Conservation (phyloP, 2,888 invertebrate species). For the Diarsia rubi region DNA sequence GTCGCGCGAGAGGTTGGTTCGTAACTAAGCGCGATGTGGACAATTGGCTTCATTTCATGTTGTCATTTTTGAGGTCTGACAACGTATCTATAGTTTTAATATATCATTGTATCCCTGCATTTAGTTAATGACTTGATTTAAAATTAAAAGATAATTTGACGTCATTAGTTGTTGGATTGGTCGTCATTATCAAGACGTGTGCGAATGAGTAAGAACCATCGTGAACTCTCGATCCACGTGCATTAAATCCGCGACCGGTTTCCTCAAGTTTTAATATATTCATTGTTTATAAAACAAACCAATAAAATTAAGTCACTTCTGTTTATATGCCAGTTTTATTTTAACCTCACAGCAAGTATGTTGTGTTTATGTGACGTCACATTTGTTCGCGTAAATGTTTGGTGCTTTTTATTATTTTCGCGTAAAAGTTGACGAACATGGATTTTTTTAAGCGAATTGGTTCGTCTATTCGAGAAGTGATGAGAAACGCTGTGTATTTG, state of each 20-base stretch:
- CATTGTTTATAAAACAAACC: conserved; percentile 67
- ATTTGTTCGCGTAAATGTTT: conserved; percentile 57
- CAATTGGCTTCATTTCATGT: no score
- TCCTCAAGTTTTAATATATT: conserved; percentile 73
- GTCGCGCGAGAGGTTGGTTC: no score
- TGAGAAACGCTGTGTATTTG: conserved; percentile 66
- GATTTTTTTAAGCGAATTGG: conserved; percentile 63
- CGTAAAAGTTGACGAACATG: conserved; percentile 70
- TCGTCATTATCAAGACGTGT: conserved; percentile 26
- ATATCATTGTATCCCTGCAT: no score
- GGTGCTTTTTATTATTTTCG: conserved; percentile 61
- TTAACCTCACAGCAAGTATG: conserved; percentile 75
- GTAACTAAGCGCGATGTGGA: no score
- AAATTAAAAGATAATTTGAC: conserved; percentile 7
- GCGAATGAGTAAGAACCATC: conserved; percentile 21
- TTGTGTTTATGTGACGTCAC: conserved; percentile 70
- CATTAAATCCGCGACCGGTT: conserved; percentile 56
- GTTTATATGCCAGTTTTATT: conserved; percentile 75
- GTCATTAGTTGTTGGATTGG: conserved; percentile 37
- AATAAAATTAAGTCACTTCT: conserved; percentile 70
- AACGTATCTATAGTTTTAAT: no score
- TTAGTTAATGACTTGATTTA: conserved; percentile 27
- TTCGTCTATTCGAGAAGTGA: conserved; percentile 56
- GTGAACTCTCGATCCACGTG: conserved; percentile 66
- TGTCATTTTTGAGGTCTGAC: no score